phyloP scores from a whole-genome alignment of 2,113 vertebrate species.

The Poeciliopsis turrubarensis region DNA sequence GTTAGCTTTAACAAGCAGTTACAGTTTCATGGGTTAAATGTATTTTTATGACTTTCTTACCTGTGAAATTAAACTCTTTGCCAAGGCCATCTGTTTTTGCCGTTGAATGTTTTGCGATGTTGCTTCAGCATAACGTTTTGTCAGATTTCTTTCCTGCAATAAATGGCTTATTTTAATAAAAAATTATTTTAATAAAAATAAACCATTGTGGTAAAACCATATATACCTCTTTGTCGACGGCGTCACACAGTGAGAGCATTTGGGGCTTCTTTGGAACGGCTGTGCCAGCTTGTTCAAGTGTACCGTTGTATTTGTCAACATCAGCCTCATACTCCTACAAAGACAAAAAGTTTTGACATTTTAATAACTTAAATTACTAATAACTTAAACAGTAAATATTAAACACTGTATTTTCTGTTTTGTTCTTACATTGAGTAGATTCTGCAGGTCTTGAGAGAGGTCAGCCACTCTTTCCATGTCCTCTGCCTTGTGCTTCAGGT shows the following conservation, averaged over 20 bases:
- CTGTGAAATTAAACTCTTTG: conserved; percentile 83
- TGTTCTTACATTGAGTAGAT: conserved; percentile 83
- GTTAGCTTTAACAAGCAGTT: neutral
- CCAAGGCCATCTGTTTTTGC: conserved; percentile 86
- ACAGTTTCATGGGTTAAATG: neutral
- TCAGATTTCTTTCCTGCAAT: conserved; percentile 85
- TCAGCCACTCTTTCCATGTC: conserved; percentile 81
- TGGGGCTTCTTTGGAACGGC: conserved; percentile 74
- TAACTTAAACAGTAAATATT: neutral
- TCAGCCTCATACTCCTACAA: conserved; percentile 88
- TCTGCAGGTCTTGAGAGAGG: conserved; percentile 86
- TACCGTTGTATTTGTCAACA: conserved; percentile 85
- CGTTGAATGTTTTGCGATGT: conserved; percentile 83
- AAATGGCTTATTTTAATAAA: conserved; percentile 12
- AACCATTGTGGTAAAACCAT: neutral
- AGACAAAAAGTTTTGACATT: conserved; percentile 10
- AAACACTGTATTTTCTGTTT: neutral
- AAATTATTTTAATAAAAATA: conserved; percentile 6
- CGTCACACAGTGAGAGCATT: conserved; percentile 80
- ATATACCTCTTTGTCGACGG: conserved; percentile 87
- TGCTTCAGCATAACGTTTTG: conserved; percentile 82
- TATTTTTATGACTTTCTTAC: conserved; percentile 69
- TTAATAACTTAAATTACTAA: neutral
- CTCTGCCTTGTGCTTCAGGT: conserved; percentile 85
- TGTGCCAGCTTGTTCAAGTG: conserved; percentile 76